Base-by-base conservation (phyloP, 2,797 vertebrate genomes). In the Propithecus deckenii region DNA sequence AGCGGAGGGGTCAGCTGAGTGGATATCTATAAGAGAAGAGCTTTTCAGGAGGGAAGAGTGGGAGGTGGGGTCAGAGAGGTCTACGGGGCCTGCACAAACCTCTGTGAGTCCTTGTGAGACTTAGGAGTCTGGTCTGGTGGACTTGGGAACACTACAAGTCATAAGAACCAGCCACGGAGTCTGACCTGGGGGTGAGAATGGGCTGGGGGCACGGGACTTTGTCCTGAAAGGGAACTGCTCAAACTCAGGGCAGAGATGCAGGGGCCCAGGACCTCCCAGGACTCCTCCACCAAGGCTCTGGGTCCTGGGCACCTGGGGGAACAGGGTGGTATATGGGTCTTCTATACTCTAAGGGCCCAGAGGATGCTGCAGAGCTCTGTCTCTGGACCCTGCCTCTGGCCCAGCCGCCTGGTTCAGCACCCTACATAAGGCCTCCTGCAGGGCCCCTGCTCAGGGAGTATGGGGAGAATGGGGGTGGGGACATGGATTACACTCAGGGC, bases 81-180 rank as follows among this genome's bases (percentile, higher is more conserved):
- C 12, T 13, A 4, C 0, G 0, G 6, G 43, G 23, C 20, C 35
- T 23, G 4, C 1, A 14, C 0, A 83, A 65, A 75, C 15, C 6
- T 57, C 2, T n/a, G 84, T 15, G 87, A 32, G 55, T 63, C 52
- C 52, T 69, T 83, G 32, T 28, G 80, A 76, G 59, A 57, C 23
- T 50, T 15, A 38, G 38, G 55, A 30, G 55, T 75, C 57, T 30
- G 46, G 11, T 69, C 28, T 57, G 57, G 7, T 67, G 25, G 50
- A 67, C 38, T 3, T 2, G 35, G 57, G 11, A 1, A 25, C 41
- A 48, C 55, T 52, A 28, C 1, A 32, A 59, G 20, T 59, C 28
- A 18, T 11, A 11, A 41, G 22, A 43, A 52, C 20, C 38, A 89
- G 38, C 32, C 35, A 46, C 43, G 7, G 59, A 78, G 48, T 67